Percentiles rank a stretch among this genome's conserved stretches.
Conservation (phyloP, 2,797 vertebrate species). For the Schizothorax lantsangensis region DNA sequence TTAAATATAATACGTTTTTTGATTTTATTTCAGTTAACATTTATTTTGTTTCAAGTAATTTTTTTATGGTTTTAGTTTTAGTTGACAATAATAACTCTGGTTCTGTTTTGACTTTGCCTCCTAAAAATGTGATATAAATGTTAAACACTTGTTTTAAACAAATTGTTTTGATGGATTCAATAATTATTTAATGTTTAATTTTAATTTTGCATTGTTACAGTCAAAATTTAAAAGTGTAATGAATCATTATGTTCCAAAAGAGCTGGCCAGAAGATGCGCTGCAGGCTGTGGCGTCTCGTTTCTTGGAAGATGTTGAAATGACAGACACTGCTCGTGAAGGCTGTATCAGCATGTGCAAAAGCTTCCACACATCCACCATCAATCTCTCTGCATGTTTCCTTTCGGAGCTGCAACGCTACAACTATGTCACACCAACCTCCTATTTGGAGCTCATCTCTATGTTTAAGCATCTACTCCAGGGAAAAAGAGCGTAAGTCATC, state of each 20-base stretch:
- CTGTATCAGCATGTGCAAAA: conserved; percentile 91
- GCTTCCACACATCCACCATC: conserved; percentile 89
- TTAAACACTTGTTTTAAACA: not conserved
- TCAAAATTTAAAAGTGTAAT: not conserved
- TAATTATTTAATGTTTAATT: not conserved
- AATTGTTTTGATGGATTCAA: not conserved
- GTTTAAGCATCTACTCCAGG: conserved; percentile 86
- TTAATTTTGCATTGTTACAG: not conserved
- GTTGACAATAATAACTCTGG: not conserved
- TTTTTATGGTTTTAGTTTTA: not conserved
- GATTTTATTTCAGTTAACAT: not conserved
- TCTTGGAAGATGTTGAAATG: conserved; percentile 90
- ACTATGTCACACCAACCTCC: conserved; percentile 93
- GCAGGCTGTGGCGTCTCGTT: conserved; percentile 89
- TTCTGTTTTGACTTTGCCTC: not conserved
- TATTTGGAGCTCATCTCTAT: conserved; percentile 93
- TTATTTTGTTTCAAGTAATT: not conserved
- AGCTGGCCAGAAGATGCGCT: conserved; percentile 91
- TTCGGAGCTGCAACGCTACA: conserved; percentile 84
- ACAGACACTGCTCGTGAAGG: conserved; percentile 78
- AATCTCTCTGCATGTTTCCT: conserved; percentile 80
- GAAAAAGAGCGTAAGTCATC: conserved; percentile 82
- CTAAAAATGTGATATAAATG: not conserved
- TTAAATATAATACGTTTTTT: too few species aligned
- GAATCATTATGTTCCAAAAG: conserved; percentile 67